A percentile compares a stretch with the other conserved stretches of the same genome.
Evolutionary conservation across 2,797 vertebrate species (phyloP).

Genomic region (Sebastes goodei): DNA sequence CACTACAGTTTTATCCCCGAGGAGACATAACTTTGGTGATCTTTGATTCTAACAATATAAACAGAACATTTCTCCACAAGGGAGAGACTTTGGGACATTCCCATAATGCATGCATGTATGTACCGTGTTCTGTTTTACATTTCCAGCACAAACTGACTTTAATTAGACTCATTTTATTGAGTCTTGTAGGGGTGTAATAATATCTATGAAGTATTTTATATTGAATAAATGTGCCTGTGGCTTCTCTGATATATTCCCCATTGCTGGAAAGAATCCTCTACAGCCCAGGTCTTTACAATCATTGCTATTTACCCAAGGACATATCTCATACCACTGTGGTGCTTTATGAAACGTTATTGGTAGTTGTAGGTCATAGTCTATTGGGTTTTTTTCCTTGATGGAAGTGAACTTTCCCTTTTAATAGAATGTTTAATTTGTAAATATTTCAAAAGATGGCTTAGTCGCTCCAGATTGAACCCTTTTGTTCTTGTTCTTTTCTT

Average conservation of each 20-base stretch:
- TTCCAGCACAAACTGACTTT: not conserved
- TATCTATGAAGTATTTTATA: conserved; percentile 8
- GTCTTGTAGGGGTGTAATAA: not conserved
- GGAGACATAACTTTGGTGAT: not conserved
- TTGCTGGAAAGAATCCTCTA: conserved; percentile 2
- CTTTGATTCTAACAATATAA: not conserved
- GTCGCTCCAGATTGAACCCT: not conserved
- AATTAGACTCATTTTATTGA: not conserved
- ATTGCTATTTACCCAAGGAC: not conserved
- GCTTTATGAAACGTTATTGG: not conserved
- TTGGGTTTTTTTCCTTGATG: not conserved
- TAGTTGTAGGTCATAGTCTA: not conserved
- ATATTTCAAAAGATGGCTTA: not conserved
- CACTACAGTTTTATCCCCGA: not conserved
- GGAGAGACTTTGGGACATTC: not conserved
- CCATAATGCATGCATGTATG: not conserved
- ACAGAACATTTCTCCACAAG: not conserved
- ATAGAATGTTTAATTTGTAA: not conserved
- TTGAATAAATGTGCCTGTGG: conserved; percentile 14
- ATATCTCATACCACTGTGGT: not conserved
- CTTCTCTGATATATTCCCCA: not conserved
- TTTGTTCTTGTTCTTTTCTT: not conserved
- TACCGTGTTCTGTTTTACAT: not conserved
- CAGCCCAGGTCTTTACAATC: not conserved
- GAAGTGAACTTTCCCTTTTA: not conserved